These are phyloP conservation scores for Perca flavescens DNA, from an alignment of 2,113 vertebrate genomes.

Conservation along the genomic window DNA sequence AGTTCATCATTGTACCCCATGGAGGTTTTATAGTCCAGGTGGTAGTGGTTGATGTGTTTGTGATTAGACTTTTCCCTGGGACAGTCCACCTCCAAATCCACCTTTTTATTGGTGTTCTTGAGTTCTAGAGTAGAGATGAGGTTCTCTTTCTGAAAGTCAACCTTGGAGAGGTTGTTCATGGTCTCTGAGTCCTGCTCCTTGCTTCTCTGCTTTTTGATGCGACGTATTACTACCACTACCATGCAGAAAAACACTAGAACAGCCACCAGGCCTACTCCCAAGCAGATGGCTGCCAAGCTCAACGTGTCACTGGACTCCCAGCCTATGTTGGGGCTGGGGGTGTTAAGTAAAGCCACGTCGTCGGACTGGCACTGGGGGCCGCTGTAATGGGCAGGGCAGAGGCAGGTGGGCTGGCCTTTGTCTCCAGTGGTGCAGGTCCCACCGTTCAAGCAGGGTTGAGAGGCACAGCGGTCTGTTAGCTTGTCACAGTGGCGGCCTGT, in stretches of 20 bases:
- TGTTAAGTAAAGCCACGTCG: slow-evolving; percentile 65
- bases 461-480: slow-evolving; percentile 89
- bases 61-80: slow-evolving; percentile 92
- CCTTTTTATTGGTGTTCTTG: slow-evolving; percentile 98
- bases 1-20: slow-evolving; percentile 90
- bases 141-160: slow-evolving; percentile 92
- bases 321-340: slow-evolving; percentile 80
- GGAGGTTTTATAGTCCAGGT: slow-evolving; percentile 93
- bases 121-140: slow-evolving; percentile 90
- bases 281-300: slow-evolving; percentile 88
- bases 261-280: slow-evolving; percentile 89
- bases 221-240: slow-evolving; percentile 84
- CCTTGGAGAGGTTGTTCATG: slow-evolving; percentile 95
- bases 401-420: slow-evolving; percentile 76
- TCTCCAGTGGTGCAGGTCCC: slow-evolving; percentile 91
- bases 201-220: slow-evolving; percentile 86
- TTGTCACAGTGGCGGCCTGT: slow-evolving; percentile 92
- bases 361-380: slow-evolving; percentile 91
- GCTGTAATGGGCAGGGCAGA: slow-evolving; percentile 87
- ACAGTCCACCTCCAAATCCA: slow-evolving; percentile 92
- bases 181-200: slow-evolving; percentile 88
- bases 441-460: slow-evolving; percentile 92
- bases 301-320: slow-evolving; percentile 66
- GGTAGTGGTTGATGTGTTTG: slow-evolving; percentile 93
- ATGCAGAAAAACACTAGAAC: slow-evolving; percentile 90